Evolutionary conservation across 2,888 invertebrate genomes (phyloP).

Genomic region (Onchidella celtica): DNA sequence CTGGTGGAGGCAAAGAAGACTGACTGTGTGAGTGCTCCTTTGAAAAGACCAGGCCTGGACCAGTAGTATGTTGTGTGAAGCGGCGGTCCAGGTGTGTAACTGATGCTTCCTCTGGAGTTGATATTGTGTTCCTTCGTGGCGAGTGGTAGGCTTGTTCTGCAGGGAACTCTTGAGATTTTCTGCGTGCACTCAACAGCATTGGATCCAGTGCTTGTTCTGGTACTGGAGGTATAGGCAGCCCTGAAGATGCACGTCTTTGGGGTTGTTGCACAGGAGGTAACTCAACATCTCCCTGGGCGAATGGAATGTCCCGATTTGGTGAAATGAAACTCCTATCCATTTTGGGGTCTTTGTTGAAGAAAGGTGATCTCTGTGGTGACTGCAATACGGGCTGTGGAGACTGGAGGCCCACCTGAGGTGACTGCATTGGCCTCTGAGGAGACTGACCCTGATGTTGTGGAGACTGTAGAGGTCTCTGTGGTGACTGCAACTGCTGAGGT

Average conservation of each 20-base stretch:
- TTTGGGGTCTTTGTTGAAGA: slow-evolving; percentile 42
- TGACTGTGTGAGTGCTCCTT: slow-evolving; percentile 10
- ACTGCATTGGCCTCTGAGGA: slow-evolving; percentile 30
- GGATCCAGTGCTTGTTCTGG: slow-evolving; percentile 24
- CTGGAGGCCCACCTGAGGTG: slow-evolving; percentile 24
- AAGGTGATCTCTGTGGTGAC: slow-evolving; percentile 33
- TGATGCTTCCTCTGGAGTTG: slow-evolving; percentile 31
- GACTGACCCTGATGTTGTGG: slow-evolving; percentile 36
- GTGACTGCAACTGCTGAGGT: slow-evolving; percentile 4
- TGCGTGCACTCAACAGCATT: slow-evolving; percentile 20
- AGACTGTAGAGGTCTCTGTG: slow-evolving; percentile 28
- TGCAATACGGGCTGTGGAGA: slow-evolving; percentile 30
- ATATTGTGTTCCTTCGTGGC: slow-evolving; percentile 45
- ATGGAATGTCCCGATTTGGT: slow-evolving; percentile 20
- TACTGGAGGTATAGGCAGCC: not conserved
- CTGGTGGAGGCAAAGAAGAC: slow-evolving; percentile 42
- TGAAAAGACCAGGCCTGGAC: slow-evolving; percentile 17
- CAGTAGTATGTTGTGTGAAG: not conserved
- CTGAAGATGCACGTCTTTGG: slow-evolving; percentile 33
- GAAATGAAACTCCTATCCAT: slow-evolving; percentile 22
- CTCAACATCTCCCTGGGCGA: not conserved
- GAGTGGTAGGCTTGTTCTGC: slow-evolving; percentile 21
- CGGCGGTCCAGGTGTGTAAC: slow-evolving; percentile 30
- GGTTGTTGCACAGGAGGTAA: slow-evolving; percentile 12
- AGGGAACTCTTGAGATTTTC: slow-evolving; percentile 47